Conservation (phyloP, 2,797 vertebrate genomes). For the Chiloscyllium punctatum region DNA sequence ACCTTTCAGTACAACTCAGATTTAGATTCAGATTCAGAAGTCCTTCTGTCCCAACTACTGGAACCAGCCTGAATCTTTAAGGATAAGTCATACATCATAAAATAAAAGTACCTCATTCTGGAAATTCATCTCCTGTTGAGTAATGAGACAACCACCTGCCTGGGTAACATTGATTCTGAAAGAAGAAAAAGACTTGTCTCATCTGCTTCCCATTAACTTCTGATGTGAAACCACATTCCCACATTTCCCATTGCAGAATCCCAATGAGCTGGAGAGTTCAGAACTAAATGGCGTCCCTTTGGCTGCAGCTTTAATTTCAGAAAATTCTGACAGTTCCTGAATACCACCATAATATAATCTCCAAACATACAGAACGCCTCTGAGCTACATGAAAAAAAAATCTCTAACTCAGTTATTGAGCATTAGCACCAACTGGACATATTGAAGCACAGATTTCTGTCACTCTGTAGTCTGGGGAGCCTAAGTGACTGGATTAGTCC, state of each 20-base stretch:
- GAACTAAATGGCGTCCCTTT: neutral
- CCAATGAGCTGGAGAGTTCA: neutral
- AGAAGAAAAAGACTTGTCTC: neutral
- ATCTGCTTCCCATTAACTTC: neutral
- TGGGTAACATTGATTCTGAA: neutral
- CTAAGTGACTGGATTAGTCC: neutral
- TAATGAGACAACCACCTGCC: neutral
- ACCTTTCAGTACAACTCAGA: neutral
- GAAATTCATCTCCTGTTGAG: neutral
- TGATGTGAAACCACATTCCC: neutral
- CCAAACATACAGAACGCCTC: neutral
- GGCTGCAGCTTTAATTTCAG: neutral
- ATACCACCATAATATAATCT: neutral
- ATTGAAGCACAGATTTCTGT: neutral
- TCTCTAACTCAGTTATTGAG: neutral
- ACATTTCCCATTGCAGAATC: neutral
- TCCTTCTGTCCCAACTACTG: neutral
- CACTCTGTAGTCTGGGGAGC: neutral
- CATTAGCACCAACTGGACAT: neutral
- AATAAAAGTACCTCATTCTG: neutral
- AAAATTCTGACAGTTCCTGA: neutral
- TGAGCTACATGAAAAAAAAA: neutral
- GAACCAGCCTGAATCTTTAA: neutral
- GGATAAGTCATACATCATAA: neutral
- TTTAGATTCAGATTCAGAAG: neutral